A percentile compares a stretch with the other conserved stretches of the same genome.
phyloP scores from a whole-genome alignment of 2,113 vertebrate genomes.

The Aptenodytes forsteri region DNA sequence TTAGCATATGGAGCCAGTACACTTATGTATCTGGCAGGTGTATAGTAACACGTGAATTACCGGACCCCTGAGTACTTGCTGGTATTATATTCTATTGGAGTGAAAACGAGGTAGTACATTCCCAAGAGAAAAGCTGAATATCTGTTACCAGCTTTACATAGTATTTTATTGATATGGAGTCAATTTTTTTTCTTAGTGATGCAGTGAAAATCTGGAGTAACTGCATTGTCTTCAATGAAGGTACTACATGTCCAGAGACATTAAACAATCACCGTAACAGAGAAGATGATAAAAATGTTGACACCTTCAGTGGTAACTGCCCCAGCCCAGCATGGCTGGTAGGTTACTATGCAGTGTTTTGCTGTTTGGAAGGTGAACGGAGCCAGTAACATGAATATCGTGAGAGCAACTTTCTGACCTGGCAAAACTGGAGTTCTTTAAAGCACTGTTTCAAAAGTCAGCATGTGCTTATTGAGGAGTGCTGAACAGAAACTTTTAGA shows the following conservation, averaged over 20 bases:
- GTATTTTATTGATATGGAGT: neutral
- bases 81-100: neutral
- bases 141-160: neutral
- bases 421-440: neutral
- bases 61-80: neutral
- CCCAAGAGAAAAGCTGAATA: neutral
- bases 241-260: neutral
- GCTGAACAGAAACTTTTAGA: neutral
- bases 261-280: neutral
- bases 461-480: neutral
- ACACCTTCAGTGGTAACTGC: neutral
- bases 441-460: neutral
- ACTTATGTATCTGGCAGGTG: neutral
- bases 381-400: neutral
- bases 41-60: neutral
- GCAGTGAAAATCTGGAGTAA: neutral
- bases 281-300: neutral
- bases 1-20: neutral
- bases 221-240: neutral
- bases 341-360: neutral
- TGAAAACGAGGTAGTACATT: neutral
- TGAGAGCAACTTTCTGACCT: neutral
- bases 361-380: neutral
- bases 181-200: neutral
- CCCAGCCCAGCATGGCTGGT: neutral